Percentiles rank a stretch among this genome's conserved stretches.
phyloP scores from a whole-genome alignment of 2,888 invertebrate genomes.

The Cerastoderma edule region DNA sequence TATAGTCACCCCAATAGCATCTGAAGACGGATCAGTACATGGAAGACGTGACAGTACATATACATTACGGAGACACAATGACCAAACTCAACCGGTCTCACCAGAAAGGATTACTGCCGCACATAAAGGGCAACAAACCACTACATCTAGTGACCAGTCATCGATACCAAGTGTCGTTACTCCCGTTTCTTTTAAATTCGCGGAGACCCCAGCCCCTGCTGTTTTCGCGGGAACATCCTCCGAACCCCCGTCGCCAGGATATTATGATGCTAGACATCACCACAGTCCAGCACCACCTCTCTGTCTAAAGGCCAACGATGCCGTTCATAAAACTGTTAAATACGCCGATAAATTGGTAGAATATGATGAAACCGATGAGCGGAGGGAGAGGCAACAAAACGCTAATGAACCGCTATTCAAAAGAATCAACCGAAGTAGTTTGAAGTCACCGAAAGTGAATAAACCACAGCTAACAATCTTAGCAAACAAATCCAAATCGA shows the following conservation, averaged over 20 bases:
- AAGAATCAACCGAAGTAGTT: neutral
- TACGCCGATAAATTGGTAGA: neutral
- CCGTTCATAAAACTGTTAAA: neutral
- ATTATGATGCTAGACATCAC: constrained; percentile 39
- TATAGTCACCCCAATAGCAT: constrained; percentile 33
- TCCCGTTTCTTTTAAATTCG: neutral
- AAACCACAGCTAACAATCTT: neutral
- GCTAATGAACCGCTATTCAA: neutral
- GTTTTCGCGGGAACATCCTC: constrained; percentile 15
- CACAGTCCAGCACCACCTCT: constrained; percentile 42
- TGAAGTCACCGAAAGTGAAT: neutral
- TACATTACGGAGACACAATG: neutral
- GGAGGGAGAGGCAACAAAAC: too few species aligned
- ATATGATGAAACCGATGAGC: neutral
- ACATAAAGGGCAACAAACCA: too few species aligned
- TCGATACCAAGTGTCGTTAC: too few species aligned
- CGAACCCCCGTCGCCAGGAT: constrained; percentile 26
- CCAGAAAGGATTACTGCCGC: too few species aligned
- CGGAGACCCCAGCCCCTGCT: constrained; percentile 27
- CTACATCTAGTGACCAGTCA: too few species aligned
- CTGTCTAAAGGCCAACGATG: neutral
- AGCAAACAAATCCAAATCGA: neutral
- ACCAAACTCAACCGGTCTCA: too few species aligned
- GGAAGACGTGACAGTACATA: constrained; percentile 14
- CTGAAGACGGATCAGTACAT: constrained; percentile 2